These are phyloP conservation scores for Baronia brevicornis DNA, from an alignment of 2,888 invertebrate genomes.

Conservation along the genomic window DNA sequence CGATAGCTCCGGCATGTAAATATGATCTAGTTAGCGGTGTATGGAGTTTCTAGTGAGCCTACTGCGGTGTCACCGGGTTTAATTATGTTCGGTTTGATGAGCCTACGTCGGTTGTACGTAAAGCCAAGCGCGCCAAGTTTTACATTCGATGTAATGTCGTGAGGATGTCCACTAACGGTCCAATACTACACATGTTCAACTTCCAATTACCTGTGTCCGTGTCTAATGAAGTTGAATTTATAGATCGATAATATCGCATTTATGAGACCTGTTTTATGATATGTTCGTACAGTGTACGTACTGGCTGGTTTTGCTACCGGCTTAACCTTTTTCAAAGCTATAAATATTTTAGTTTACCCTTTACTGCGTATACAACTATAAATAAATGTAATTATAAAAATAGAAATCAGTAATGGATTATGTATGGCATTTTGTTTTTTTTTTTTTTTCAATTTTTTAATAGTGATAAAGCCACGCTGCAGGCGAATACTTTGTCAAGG, in stretches of 20 bases:
- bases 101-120: constrained; percentile 7
- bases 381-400: too few species aligned
- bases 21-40: constrained; percentile 39
- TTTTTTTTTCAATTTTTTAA: too few species aligned
- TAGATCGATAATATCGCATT: neutral
- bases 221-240: neutral
- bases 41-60: constrained; percentile 19
- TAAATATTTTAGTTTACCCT: too few species aligned
- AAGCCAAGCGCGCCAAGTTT: constrained; percentile 2
- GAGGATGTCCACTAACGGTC: constrained; percentile 2
- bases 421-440: too few species aligned
- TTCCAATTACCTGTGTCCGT: constrained; percentile 6
- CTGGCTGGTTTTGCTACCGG: too few species aligned
- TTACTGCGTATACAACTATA: too few species aligned
- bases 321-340: too few species aligned
- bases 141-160: constrained; percentile 1
- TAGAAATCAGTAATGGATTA: too few species aligned
- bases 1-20: constrained; percentile 35
- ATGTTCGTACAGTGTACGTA: constrained; percentile 1
- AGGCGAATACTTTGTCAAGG: too few species aligned
- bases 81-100: constrained; percentile 12
- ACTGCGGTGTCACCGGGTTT: constrained; percentile 6
- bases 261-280: neutral
- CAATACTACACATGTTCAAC: constrained; percentile 10
- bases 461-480: too few species aligned